Conservation (phyloP, 1,140 invertebrate species). For the Schlechtendalia chinensis region DNA sequence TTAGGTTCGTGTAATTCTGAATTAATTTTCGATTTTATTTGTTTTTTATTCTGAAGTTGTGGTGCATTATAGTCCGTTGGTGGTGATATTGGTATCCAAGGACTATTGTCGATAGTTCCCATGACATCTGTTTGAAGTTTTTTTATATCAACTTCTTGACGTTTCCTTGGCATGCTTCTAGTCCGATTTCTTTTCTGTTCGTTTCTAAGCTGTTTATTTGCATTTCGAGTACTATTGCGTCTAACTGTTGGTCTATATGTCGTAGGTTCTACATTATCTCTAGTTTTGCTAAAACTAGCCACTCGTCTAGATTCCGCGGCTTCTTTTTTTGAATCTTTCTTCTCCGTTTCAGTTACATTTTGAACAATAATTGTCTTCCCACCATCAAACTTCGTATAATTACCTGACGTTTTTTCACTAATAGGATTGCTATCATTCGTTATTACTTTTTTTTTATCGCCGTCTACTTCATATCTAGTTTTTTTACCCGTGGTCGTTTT, state of each 20-base stretch:
- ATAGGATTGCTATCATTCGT: slow-evolving; percentile 3
- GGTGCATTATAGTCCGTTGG: slow-evolving; percentile 12
- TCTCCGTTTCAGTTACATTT: not conserved
- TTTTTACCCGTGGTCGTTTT: slow-evolving; percentile 27
- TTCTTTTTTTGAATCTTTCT: slow-evolving; percentile 31
- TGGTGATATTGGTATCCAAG: slow-evolving; percentile 50
- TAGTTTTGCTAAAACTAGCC: slow-evolving; percentile 27
- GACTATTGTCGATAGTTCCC: slow-evolving; percentile 46
- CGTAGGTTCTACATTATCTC: slow-evolving; percentile 39
- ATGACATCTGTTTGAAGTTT: slow-evolving; percentile 25
- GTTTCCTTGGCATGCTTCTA: slow-evolving; percentile 23
- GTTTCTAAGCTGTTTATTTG: slow-evolving; percentile 12
- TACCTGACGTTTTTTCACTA: slow-evolving; percentile 22
- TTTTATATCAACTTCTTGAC: not conserved
- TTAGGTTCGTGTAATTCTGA: slow-evolving; percentile 8
- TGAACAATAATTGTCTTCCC: slow-evolving; percentile 27
- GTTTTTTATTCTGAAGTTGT: slow-evolving; percentile 9
- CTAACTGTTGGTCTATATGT: slow-evolving; percentile 13
- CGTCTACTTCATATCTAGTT: slow-evolving; percentile 13
- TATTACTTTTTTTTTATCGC: not conserved
- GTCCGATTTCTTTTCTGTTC: not conserved
- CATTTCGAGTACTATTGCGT: not conserved
- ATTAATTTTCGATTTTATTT: slow-evolving; percentile 18
- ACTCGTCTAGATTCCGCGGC: slow-evolving; percentile 20
- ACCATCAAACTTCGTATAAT: slow-evolving; percentile 21